Conservation (phyloP, 2,888 invertebrate species). For the Megalurothrips usitatus region DNA sequence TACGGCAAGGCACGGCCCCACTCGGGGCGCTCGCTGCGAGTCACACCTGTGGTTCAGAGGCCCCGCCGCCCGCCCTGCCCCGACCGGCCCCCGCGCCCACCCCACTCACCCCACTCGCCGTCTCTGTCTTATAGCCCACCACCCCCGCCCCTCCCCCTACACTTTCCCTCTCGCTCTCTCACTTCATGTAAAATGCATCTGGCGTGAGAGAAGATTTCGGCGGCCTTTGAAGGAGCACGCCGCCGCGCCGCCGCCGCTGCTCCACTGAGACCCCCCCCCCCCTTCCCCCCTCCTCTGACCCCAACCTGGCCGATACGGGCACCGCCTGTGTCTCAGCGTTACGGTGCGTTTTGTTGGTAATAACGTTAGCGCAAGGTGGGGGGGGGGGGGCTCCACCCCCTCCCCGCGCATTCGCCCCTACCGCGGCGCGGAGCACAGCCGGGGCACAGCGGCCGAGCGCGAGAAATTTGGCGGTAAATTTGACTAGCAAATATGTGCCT, state of each 20-base stretch:
- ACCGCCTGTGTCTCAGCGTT: neutral
- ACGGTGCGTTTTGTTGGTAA: too few species aligned
- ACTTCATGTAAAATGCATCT: constrained; percentile 23
- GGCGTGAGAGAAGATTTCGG: constrained; percentile 24
- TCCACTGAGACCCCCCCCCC: neutral
- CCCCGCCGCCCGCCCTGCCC: too few species aligned
- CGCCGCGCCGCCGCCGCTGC: neutral
- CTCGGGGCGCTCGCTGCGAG: too few species aligned
- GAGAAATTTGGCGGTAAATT: too few species aligned
- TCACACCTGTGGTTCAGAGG: too few species aligned
- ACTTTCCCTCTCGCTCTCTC: neutral
- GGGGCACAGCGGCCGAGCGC: too few species aligned
- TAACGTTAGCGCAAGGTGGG: too few species aligned
- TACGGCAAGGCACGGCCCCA: too few species aligned
- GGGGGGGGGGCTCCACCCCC: too few species aligned
- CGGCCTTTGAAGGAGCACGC: constrained; percentile 17
- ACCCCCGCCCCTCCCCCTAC: neutral
- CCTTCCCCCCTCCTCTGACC: neutral
- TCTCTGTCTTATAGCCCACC: neutral
- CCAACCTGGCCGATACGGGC: neutral
- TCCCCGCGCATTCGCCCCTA: too few species aligned
- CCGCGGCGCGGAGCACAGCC: too few species aligned
- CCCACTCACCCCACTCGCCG: neutral
- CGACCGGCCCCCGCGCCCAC: neutral
- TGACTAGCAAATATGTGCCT: too few species aligned